Evolutionary conservation across 2,113 vertebrate genomes (phyloP).

Genomic region (Myiagra hebetior): DNA sequence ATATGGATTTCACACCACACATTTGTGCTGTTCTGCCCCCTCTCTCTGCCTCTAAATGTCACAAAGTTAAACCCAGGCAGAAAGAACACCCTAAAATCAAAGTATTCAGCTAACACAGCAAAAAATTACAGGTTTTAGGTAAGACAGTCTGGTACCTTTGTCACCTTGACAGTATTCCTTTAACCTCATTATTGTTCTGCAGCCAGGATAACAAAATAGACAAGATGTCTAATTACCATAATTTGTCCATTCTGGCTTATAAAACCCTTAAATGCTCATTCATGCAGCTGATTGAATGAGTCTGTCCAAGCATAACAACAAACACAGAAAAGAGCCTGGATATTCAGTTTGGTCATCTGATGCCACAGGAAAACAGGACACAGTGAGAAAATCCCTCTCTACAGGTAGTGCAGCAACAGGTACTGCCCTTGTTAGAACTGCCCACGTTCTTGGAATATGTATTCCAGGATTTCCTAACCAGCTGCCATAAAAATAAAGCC

Average conservation of each 20-base stretch:
- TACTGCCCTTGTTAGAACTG: not conserved
- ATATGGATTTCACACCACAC: accelerated
- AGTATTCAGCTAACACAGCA: not conserved
- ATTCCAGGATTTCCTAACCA: not conserved
- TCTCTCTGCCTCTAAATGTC: not conserved
- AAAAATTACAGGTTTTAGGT: not conserved
- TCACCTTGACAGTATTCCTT: not conserved
- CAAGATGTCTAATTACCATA: conserved; percentile 34
- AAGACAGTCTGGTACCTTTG: not conserved
- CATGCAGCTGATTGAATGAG: conserved; percentile 46
- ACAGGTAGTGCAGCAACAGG: not conserved
- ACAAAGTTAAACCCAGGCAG: not conserved
- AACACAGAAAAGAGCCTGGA: not conserved
- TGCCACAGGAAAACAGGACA: not conserved
- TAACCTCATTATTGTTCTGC: not conserved
- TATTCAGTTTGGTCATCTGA: not conserved
- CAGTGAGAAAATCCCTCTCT: not conserved
- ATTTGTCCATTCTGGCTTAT: conserved; percentile 8
- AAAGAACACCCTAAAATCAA: not conserved
- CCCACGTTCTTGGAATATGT: accelerated
- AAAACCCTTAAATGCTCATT: not conserved
- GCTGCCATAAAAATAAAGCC: not conserved
- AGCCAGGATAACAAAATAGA: not conserved
- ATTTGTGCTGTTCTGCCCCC: not conserved
- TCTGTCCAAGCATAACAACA: conserved; percentile 8